Base-by-base conservation (phyloP, 2,113 vertebrate genomes). In the Pelvicachromis taeniatus region DNA sequence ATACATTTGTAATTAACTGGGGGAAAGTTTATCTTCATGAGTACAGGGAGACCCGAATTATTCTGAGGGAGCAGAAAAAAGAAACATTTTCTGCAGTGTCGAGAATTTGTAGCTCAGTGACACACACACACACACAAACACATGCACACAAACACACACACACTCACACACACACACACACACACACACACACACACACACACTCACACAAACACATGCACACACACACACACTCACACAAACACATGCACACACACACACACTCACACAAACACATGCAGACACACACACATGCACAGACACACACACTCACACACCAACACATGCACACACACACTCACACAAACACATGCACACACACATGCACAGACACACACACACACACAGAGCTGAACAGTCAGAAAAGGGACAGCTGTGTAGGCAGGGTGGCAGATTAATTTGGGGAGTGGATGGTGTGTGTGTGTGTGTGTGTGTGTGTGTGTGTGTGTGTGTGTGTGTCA, bases 1-100 rank as follows among this genome's bases (percentile, higher is more conserved):
- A 93, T 86, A 92, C 58, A 85, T 91, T 93, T 77, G 80, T 86
- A 90, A 94, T 94, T 92, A 93, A 86, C 89, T 90, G 80, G 86
- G 56, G 73, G 80, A 59, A 81, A 84, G 89, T 90, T 92, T 92
- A 92, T 93, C 88, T 79, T 80, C 29, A 3, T 4, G 8, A 89
- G 85, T 73, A 83, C 80, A 88, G 86, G 38, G 81, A 87, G 55
- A 88, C 73, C 89, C 70, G 65, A 92, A 89, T 91, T 84, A 89
- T 88, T 92, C 78, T 83, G 61, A 40, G 19, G 68, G 59, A 5
- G 1, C 4, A 5, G 9, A 16, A 77, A 68, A 75, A 77, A 40
- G 52, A 70, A 33, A 17, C 4, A 50, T 84, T 85, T 91, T 89
- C 78, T 91, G 89, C 90, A 83, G 83, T 77, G 92, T 92, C 81